Evolutionary conservation across 2,113 vertebrate species (phyloP).

Genomic region (Anguilla rostrata): DNA sequence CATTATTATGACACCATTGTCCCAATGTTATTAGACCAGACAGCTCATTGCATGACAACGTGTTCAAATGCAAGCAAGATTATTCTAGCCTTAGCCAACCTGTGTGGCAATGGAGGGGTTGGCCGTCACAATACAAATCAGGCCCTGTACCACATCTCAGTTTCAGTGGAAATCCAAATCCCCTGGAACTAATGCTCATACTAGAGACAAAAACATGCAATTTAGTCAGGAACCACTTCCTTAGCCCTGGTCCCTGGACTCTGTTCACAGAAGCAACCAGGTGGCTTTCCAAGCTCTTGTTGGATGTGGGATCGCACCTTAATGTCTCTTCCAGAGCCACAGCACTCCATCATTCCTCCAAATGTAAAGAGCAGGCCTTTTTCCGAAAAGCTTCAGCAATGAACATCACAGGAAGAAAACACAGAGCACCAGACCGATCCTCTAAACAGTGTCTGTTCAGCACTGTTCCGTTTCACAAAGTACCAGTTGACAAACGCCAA

Average conservation of each 20-base stretch:
- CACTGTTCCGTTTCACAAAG: background rate
- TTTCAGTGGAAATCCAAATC: background rate
- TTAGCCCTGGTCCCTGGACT: slow-evolving; percentile 35
- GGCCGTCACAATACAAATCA: background rate
- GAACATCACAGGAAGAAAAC: background rate
- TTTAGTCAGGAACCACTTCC: slow-evolving; percentile 43
- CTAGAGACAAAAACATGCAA: slow-evolving; percentile 25
- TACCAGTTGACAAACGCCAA: background rate
- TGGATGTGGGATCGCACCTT: slow-evolving; percentile 51
- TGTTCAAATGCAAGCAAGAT: background rate
- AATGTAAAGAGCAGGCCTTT: slow-evolving; percentile 51
- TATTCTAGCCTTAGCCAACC: background rate
- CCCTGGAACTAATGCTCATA: slow-evolving; percentile 30
- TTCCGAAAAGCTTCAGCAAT: slow-evolving; percentile 15
- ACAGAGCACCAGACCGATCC: background rate
- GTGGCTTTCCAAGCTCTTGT: slow-evolving; percentile 53
- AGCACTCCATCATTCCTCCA: slow-evolving; percentile 39
- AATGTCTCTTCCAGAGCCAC: slow-evolving; percentile 62
- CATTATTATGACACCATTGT: background rate
- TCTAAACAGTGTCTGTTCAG: background rate
- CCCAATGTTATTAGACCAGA: background rate
- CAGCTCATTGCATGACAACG: background rate
- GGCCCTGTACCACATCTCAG: slow-evolving; percentile 5
- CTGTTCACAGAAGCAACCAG: slow-evolving; percentile 38
- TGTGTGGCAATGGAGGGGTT: background rate